Evolutionary conservation across 2,888 invertebrate species (phyloP).

Genomic region (Agrypnus murinus): DNA sequence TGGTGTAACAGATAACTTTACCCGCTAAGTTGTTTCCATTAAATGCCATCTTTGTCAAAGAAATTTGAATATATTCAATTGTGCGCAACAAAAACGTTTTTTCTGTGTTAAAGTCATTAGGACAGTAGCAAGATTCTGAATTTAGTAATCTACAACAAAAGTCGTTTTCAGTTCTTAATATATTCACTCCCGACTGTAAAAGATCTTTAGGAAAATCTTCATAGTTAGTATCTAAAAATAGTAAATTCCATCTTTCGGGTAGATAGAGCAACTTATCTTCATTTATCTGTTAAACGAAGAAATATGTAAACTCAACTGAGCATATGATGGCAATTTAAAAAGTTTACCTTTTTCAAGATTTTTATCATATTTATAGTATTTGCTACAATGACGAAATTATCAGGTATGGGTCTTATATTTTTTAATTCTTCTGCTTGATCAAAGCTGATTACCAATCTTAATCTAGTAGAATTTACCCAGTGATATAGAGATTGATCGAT

Average conservation of each 20-base stretch:
- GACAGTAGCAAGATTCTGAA: slow-evolving; percentile 72
- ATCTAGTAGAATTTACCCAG: slow-evolving; percentile 77
- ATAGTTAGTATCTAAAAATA: slow-evolving; percentile 79
- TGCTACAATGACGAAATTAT: slow-evolving; percentile 82
- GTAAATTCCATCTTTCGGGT: slow-evolving; percentile 82
- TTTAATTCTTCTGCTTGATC: slow-evolving; percentile 68
- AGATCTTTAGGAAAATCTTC: slow-evolving; percentile 70
- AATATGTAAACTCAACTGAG: too few species aligned
- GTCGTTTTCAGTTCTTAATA: slow-evolving; percentile 71
- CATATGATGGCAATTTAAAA: too few species aligned
- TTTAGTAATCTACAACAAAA: slow-evolving; percentile 75
- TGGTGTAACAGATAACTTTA: background rate
- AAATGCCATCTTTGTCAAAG: background rate
- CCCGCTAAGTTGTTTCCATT: background rate
- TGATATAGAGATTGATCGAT: slow-evolving; percentile 82
- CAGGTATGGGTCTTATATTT: slow-evolving; percentile 82
- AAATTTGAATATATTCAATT: background rate
- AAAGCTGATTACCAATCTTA: slow-evolving; percentile 75
- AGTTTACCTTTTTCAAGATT: slow-evolving; percentile 78
- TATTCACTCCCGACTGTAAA: slow-evolving; percentile 72
- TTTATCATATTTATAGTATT: slow-evolving; percentile 76
- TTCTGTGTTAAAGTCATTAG: slow-evolving; percentile 69
- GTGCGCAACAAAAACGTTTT: slow-evolving; percentile 56
- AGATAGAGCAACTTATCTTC: slow-evolving; percentile 76
- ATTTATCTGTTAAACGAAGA: too few species aligned